These are phyloP conservation scores for Mnemiopsis leidyi DNA, from an alignment of 37 sponge, comb jelly and placozoan genomes.

Conservation along the genomic window DNA sequence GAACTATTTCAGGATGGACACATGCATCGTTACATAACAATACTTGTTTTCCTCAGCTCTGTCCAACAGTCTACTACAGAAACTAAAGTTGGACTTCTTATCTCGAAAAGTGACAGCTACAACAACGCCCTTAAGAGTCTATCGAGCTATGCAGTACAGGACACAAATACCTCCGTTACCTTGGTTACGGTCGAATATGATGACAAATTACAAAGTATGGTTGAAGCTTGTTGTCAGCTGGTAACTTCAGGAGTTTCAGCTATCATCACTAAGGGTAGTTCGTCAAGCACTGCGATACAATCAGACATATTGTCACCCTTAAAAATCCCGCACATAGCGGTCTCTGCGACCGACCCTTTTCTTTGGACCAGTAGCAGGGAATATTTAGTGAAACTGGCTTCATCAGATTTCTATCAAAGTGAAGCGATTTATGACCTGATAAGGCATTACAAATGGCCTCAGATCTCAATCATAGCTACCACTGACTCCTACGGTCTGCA, in stretches of 20 bases:
- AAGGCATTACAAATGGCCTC: not conserved
- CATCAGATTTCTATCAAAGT: not conserved
- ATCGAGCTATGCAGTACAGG: not conserved
- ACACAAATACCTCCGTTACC: not conserved
- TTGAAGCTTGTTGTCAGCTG: not conserved
- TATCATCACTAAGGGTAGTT: not conserved
- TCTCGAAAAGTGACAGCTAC: not conserved
- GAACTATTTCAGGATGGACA: not conserved
- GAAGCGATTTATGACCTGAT: not conserved
- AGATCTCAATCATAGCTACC: not conserved
- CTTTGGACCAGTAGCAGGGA: not conserved
- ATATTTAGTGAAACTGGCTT: not conserved
- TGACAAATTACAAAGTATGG: not conserved
- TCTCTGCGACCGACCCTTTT: not conserved
- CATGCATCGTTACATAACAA: no score
- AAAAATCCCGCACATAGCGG: not conserved
- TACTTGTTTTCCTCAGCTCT: not conserved
- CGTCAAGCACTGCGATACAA: not conserved
- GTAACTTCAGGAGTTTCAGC: not conserved
- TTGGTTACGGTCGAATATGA: not conserved
- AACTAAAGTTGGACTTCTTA: not conserved
- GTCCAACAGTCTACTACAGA: not conserved
- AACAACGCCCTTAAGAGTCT: not conserved
- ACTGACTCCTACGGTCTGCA: not conserved
- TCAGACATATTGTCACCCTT: not conserved